Percentiles rank a stretch among this genome's conserved stretches.
Conservation (phyloP, 2,113 vertebrate species). For the Pardalotus punctatus region DNA sequence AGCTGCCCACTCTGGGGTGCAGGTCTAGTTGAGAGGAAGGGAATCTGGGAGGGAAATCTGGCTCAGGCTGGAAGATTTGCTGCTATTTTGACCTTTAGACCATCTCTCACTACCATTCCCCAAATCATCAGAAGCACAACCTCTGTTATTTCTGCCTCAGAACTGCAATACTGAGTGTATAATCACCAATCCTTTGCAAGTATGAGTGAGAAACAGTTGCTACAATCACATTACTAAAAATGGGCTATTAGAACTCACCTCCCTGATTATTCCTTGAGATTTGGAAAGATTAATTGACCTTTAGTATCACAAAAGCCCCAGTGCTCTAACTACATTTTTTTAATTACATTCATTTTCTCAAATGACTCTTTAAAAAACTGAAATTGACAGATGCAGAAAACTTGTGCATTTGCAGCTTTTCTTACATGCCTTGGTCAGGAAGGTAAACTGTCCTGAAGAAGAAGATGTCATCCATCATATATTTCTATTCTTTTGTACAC, state of each 20-base stretch:
- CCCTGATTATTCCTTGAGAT: neutral
- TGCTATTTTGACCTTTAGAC: neutral
- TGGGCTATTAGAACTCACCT: neutral
- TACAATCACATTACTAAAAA: neutral
- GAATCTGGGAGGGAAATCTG: neutral
- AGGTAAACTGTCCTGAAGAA: neutral
- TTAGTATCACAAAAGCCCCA: neutral
- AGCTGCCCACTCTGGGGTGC: neutral
- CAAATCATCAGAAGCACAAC: neutral
- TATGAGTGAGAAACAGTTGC: neutral
- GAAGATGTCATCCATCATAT: neutral
- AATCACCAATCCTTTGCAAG: neutral
- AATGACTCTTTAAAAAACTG: neutral
- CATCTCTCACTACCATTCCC: neutral
- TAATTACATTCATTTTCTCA: neutral
- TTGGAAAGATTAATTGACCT: neutral
- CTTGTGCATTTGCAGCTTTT: neutral
- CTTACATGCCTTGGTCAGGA: neutral
- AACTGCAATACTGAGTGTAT: neutral
- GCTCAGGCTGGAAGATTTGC: neutral
- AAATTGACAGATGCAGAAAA: neutral
- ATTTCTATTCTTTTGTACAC: neutral
- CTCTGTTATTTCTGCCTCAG: neutral
- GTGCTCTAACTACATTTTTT: neutral
- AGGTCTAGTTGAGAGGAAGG: neutral